Percentiles rank a stretch among this genome's conserved stretches.
Evolutionary conservation across 2,888 invertebrate species (phyloP).

Genomic region (Chirona hameri): DNA sequence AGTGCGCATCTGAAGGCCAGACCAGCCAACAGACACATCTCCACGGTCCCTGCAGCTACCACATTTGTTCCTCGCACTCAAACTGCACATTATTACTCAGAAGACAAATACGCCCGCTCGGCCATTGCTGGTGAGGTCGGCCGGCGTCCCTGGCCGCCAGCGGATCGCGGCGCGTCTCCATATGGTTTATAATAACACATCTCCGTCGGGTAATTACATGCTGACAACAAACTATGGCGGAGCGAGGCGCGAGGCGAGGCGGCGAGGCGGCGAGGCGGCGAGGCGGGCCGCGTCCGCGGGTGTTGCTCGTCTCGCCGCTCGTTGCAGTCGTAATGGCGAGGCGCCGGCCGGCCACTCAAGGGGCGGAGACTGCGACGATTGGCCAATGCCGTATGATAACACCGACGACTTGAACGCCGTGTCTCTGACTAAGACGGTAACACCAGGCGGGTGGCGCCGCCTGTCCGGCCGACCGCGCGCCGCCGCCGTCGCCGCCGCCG

Average conservation of each 20-base stretch:
- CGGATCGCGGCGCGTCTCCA: background rate
- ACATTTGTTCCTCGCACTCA: background rate
- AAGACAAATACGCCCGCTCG: background rate
- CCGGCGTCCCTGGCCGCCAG: background rate
- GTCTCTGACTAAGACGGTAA: background rate
- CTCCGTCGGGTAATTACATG: slow-evolving; percentile 10
- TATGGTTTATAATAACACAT: slow-evolving; percentile 26
- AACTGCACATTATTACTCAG: background rate
- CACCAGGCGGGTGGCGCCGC: background rate
- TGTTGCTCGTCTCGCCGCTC: background rate
- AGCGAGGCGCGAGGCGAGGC: background rate
- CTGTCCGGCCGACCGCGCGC: no score
- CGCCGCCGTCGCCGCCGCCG: background rate
- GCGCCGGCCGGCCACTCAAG: background rate
- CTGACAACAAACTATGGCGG: slow-evolving; percentile 6
- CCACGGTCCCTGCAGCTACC: background rate
- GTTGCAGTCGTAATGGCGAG: background rate
- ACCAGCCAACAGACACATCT: background rate
- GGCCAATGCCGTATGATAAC: background rate
- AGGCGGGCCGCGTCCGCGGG: no score
- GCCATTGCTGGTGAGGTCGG: background rate
- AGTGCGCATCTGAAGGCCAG: background rate
- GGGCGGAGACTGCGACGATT: background rate
- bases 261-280: no score
- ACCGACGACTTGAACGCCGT: slow-evolving; percentile 14